Evolutionary conservation across 2,888 invertebrate genomes (phyloP).

Genomic region (Phortica magna): DNA sequence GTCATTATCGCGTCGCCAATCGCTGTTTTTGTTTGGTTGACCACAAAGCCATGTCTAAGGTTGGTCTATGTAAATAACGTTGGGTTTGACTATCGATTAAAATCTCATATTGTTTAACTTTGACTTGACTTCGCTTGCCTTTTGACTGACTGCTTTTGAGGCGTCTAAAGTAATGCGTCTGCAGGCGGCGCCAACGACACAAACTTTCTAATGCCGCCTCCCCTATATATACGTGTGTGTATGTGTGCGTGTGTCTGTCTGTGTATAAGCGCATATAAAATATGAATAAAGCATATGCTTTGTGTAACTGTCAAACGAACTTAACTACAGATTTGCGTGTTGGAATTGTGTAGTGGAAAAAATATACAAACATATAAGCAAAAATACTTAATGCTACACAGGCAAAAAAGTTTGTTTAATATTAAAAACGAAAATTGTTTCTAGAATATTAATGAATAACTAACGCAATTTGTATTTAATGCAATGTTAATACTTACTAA

Average conservation of each 20-base stretch:
- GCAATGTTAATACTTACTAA: too few relatives aligned
- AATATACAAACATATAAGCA: not conserved
- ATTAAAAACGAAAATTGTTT: too few relatives aligned
- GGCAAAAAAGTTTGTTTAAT: too few relatives aligned
- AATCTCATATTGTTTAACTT: not conserved
- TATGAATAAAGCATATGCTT: not conserved
- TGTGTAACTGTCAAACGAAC: not conserved
- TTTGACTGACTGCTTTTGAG: not conserved
- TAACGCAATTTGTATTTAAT: too few relatives aligned
- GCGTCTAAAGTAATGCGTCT: not conserved
- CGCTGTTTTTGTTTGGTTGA: not conserved
- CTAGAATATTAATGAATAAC: too few relatives aligned
- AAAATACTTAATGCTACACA: not conserved
- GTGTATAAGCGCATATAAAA: not conserved
- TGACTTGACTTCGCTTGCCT: not conserved
- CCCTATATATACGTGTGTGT: too few relatives aligned
- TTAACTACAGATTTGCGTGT: constrained; percentile 1
- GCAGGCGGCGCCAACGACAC: not conserved
- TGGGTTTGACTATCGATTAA: not conserved
- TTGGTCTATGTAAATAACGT: too few relatives aligned
- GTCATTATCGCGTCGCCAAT: not conserved
- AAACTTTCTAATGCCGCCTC: not conserved
- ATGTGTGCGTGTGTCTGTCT: not conserved
- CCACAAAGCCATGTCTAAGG: too few relatives aligned
- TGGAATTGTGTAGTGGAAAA: not conserved